phyloP scores from a whole-genome alignment of 2,888 invertebrate species.

The Sphecodes monilicornis region DNA sequence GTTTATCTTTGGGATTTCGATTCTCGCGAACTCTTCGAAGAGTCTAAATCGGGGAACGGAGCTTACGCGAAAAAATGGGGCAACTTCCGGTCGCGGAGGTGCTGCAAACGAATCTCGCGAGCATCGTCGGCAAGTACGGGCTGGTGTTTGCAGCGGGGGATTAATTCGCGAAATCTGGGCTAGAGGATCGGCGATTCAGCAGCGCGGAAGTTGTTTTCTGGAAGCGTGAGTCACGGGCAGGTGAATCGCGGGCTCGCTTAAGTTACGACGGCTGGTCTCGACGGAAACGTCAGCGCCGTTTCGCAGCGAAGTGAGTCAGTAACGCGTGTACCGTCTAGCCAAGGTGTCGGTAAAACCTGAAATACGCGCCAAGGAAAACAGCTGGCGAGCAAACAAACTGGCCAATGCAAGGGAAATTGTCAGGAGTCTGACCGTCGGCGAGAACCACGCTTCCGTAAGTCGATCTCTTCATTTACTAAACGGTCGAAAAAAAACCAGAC shows the following conservation, averaged over 20 bases:
- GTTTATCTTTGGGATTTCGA: not conserved
- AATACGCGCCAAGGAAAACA: slow-evolving; percentile 24
- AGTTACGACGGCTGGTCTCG: slow-evolving; percentile 40
- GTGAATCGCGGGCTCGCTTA: slow-evolving; percentile 39
- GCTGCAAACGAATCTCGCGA: not conserved
- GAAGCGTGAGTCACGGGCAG: slow-evolving; percentile 49
- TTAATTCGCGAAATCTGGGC: slow-evolving; percentile 35
- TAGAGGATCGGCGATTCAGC: slow-evolving; percentile 1
- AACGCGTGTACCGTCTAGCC: not conserved
- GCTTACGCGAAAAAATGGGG: not conserved
- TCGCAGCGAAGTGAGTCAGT: slow-evolving; percentile 24
- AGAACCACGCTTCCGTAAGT: slow-evolving; percentile 1
- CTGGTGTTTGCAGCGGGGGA: slow-evolving; percentile 13
- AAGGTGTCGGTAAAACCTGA: slow-evolving; percentile 12
- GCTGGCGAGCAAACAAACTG: not conserved
- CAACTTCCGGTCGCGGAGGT: not conserved
- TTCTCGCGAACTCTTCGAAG: not conserved
- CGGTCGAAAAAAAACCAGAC: not conserved
- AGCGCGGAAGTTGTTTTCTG: slow-evolving; percentile 20
- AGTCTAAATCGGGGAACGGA: not conserved
- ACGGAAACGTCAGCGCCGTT: slow-evolving; percentile 19
- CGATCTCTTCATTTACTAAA: not conserved
- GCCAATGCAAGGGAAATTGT: not conserved
- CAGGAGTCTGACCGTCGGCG: no score
- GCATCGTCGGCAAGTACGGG: slow-evolving; percentile 18